Evolutionary conservation across 2,797 vertebrate species (phyloP).

Genomic region (Simalia tracyae): DNA sequence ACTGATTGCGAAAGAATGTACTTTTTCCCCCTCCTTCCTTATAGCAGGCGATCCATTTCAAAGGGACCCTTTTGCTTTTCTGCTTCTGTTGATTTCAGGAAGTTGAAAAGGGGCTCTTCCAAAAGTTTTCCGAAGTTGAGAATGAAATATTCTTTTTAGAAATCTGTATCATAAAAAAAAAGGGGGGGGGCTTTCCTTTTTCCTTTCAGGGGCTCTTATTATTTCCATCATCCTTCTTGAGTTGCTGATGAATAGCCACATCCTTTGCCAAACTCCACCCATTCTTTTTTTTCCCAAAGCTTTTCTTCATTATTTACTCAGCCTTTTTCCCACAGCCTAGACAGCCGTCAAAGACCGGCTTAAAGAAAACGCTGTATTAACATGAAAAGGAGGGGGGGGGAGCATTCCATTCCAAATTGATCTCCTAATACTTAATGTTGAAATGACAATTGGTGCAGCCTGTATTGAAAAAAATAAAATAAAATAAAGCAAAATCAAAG

Average conservation of each 20-base stretch:
- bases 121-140: slow-evolving; percentile 65
- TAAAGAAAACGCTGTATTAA: slow-evolving; percentile 93
- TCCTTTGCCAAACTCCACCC: slow-evolving; percentile 81
- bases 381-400: slow-evolving; percentile 91
- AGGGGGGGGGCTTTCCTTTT: slow-evolving; percentile 49
- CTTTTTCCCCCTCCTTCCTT: slow-evolving; percentile 29
- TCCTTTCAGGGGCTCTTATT: slow-evolving; percentile 74
- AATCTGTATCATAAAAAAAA: slow-evolving; percentile 70
- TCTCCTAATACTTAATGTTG: slow-evolving; percentile 96
- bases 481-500: slow-evolving; percentile 40
- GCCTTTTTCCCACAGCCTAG: slow-evolving; percentile 87
- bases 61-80: slow-evolving; percentile 44
- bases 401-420: slow-evolving; percentile 93
- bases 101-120: slow-evolving; percentile 71
- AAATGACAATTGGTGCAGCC: slow-evolving; percentile 97
- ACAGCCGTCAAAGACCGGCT: slow-evolving; percentile 87
- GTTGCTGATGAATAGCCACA: slow-evolving; percentile 80
- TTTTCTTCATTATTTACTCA: slow-evolving; percentile 82
- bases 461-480: slow-evolving; percentile 72
- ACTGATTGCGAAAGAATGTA: slow-evolving; percentile 70
- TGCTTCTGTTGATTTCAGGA: slow-evolving; percentile 64
- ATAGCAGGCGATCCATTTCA: slow-evolving; percentile 72
- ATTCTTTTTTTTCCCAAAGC: slow-evolving; percentile 75
- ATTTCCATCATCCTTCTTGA: slow-evolving; percentile 76
- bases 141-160: slow-evolving; percentile 61